Evolutionary conservation across 2,113 vertebrate genomes (phyloP), one percentile per base, ranked within the genome.

Genomic region (Boulengeromyrus knoepffleri): DNA sequence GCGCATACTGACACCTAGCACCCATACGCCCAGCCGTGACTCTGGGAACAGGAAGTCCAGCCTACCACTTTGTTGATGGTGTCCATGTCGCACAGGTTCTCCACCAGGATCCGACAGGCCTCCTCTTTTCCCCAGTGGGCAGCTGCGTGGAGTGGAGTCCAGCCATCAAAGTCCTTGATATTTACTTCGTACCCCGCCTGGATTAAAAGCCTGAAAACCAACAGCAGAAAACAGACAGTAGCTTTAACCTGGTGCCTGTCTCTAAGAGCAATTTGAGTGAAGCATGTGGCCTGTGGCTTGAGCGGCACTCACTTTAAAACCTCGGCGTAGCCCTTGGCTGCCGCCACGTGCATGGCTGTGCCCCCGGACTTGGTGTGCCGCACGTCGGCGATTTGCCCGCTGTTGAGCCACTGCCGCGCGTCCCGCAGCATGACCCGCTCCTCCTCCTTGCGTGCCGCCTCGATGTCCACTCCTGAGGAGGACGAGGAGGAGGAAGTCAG

Each of bases 81-180:
- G 92, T 99, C 98, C 97, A 99, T 99, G 95, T 99, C 97, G 93
- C 99, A 99, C 3, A 98, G 94, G 95, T 97, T 97, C 96, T 99
- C 99, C 95, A 99, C 98, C 93, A 99, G 97, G 95, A 99, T 98
- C 93, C 97, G 95, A 95, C 98, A 99, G 70, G 98, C 98, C 96
- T 99, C 99, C 96, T 99, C 98, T 96, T 99, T 99, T 93, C 98
- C 98, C 99, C 99, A 99, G 92, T 99, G 99, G 93, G 98, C 96
- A 91, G 98, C 97, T 91, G 99, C 99, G 90, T 99, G 99, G 93
- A 99, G 97, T 93, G 99, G 98, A 93, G 97, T 98, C 99, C 99
- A 99, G 94, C 98, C 98, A 92, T 99, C 99, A 93, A 97, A 99
- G 96, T 99, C 99, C 95, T 99, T 99, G 96, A 99, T 98, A 97